These are phyloP conservation scores for Drosophila cardini DNA, from an alignment of 1,140 invertebrate genomes.

Conservation along the genomic window DNA sequence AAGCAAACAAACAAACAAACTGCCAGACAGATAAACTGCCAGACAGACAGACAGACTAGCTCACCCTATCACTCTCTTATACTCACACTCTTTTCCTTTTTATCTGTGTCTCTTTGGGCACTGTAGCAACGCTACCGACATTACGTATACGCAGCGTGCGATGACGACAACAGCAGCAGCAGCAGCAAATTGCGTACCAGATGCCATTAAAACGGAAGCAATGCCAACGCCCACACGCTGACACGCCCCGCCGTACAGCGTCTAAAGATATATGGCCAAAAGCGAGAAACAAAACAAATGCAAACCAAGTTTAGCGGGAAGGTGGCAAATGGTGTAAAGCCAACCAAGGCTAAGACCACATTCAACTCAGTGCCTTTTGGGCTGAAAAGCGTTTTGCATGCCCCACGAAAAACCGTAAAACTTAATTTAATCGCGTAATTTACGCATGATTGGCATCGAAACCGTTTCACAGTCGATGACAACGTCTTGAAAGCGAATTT, in stretches of 20 bases:
- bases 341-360: constrained; percentile 21
- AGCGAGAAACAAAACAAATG: constrained; percentile 30
- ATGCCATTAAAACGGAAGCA: constrained; percentile 74
- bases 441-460: constrained; percentile 81
- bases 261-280: constrained; percentile 50
- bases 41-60: constrained; percentile 1
- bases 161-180: constrained; percentile 56
- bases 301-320: not conserved
- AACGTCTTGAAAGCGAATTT: constrained; percentile 31
- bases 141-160: constrained; percentile 73
- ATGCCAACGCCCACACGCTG: constrained; percentile 54
- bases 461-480: constrained; percentile 60
- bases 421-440: constrained; percentile 82
- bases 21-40: constrained; percentile 12
- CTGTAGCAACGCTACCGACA: constrained; percentile 25
- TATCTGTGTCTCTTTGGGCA: not conserved
- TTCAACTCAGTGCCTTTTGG: constrained; percentile 6
- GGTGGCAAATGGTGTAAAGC: constrained; percentile 68
- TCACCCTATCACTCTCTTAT: not conserved
- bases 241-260: constrained; percentile 48
- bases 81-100: too few relatives aligned
- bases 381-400: constrained; percentile 57
- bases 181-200: constrained; percentile 60
- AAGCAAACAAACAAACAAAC: constrained; percentile 59
- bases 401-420: constrained; percentile 72